These are phyloP conservation scores for Ailuropoda melanoleuca DNA, from an alignment of 2,113 vertebrate species.

Conservation along the genomic window DNA sequence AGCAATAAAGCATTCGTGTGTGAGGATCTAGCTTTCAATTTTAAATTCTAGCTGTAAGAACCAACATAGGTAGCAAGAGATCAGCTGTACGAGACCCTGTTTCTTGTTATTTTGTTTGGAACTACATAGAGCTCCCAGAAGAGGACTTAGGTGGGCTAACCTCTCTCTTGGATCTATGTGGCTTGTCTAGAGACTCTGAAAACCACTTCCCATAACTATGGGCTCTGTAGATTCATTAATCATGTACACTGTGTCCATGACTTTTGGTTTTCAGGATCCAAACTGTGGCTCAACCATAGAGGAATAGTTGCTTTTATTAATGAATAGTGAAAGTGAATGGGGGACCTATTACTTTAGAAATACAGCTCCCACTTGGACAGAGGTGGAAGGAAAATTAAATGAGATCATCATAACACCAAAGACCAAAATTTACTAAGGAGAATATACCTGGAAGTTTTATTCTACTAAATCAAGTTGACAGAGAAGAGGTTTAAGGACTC, in stretches of 20 bases:
- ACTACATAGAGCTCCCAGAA: background rate
- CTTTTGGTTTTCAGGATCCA: conserved; percentile 21
- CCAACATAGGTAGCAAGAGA: background rate
- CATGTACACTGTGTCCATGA: background rate
- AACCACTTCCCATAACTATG: background rate
- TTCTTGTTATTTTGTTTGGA: background rate
- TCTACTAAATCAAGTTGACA: background rate
- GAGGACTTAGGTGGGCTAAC: background rate
- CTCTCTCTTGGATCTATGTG: background rate
- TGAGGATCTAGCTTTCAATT: background rate
- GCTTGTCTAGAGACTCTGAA: background rate
- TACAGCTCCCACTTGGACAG: background rate
- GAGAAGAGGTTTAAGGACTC: background rate
- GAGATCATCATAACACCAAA: conserved; percentile 16
- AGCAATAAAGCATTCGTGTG: background rate
- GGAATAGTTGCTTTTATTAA: conserved; percentile 19
- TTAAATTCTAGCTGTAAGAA: conserved; percentile 22
- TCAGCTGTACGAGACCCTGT: background rate
- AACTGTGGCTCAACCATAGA: background rate
- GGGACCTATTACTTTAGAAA: conserved; percentile 7
- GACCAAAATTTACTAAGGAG: background rate
- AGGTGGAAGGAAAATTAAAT: conserved; percentile 40
- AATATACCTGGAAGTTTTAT: background rate
- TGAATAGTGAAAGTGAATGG: conserved; percentile 24
- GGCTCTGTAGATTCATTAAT: background rate